phyloP scores from a whole-genome alignment of 35 echinoderm and acorn worm species.

The Heliocidaris tuberculata region DNA sequence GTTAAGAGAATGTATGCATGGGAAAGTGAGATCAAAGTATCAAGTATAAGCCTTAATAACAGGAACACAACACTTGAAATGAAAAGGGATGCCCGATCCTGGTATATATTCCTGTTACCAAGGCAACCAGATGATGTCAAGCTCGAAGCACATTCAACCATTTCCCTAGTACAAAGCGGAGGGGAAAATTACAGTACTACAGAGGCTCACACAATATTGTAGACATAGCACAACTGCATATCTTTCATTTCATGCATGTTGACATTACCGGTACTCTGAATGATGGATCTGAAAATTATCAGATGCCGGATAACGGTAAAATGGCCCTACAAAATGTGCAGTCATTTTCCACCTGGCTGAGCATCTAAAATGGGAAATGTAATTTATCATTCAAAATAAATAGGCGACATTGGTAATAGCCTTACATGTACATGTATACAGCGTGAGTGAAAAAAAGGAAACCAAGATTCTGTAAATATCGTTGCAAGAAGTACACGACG shows the following conservation, averaged over 20 bases:
- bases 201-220: background rate
- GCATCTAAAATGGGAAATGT: background rate
- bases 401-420: background rate
- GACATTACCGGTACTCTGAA: background rate
- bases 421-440: background rate
- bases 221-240: background rate
- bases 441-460: too few species aligned
- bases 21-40: background rate
- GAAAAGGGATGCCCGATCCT: background rate
- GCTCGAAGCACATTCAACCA: background rate
- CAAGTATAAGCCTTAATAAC: background rate
- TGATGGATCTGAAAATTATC: background rate
- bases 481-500: too few species aligned
- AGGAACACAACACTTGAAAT: slow-evolving; percentile 1
- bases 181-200: background rate
- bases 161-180: background rate
- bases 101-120: background rate
- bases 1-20: background rate
- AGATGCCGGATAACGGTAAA: background rate
- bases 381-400: background rate
- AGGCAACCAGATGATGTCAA: background rate
- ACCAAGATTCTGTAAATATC: too few species aligned
- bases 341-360: background rate
- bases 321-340: background rate
- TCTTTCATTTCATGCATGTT: background rate